phyloP scores from a whole-genome alignment of 2,113 vertebrate species.

The Guaruba guarouba region DNA sequence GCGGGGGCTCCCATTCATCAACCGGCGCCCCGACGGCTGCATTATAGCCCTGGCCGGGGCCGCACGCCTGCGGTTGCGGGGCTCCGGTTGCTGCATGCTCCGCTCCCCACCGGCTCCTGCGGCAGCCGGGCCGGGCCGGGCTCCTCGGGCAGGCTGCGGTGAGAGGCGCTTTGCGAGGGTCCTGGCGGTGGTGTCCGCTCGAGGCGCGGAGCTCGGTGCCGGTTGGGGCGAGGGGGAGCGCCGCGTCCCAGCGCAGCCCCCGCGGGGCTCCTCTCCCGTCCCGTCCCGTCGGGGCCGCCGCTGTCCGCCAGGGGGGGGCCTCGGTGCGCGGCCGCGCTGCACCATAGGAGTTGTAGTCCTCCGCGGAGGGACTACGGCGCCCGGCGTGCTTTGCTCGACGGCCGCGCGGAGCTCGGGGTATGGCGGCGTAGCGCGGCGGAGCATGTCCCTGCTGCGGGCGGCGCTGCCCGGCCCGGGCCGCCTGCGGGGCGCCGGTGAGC shows the following conservation, averaged over 20 bases:
- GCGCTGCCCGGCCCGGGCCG: background rate
- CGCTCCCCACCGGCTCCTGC: background rate
- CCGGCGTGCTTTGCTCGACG: background rate
- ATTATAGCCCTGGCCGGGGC: background rate
- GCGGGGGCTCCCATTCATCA: background rate
- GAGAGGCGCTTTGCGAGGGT: background rate
- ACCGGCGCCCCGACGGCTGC: background rate
- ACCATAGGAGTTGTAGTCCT: background rate
- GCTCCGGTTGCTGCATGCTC: too few relatives aligned
- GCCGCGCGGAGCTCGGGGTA: background rate
- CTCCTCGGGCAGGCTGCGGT: too few relatives aligned
- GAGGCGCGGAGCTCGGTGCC: background rate
- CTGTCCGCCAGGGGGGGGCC: background rate
- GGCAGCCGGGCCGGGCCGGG: too few relatives aligned
- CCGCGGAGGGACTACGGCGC: background rate
- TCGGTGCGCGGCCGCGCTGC: background rate
- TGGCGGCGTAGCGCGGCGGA: background rate
- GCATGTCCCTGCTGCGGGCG: background rate
- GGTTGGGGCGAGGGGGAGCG: background rate
- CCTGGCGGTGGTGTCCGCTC: background rate
- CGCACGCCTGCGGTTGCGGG: fast-evolving
- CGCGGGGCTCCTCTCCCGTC: background rate
- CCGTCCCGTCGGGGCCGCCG: background rate
- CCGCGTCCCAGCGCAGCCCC: background rate
- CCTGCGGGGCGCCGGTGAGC: constrained; percentile 17